A percentile compares a stretch with the other conserved stretches of the same genome.
Evolutionary conservation across 2,888 invertebrate species (phyloP).

Genomic region (Charanyca ferruginea): DNA sequence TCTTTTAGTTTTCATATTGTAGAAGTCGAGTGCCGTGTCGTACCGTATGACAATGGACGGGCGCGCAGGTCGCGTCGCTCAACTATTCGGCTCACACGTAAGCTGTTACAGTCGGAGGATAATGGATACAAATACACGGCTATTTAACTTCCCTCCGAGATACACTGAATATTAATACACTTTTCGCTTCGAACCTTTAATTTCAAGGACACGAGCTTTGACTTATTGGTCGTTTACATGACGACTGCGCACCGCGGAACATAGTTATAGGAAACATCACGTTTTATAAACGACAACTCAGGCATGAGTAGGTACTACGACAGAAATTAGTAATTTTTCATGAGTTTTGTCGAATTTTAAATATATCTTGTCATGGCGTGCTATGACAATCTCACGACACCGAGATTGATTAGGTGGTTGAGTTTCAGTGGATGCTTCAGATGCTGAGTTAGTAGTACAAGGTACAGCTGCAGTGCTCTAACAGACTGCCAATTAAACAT

Average conservation of each 20-base stretch:
- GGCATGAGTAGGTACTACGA: neutral
- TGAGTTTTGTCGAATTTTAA: neutral
- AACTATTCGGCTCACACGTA: slow-evolving; percentile 83
- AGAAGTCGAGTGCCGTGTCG: slow-evolving; percentile 1
- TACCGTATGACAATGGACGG: slow-evolving; percentile 47
- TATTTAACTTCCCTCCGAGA: slow-evolving; percentile 86
- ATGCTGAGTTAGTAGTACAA: neutral
- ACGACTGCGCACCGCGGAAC: slow-evolving; percentile 21
- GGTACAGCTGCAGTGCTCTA: neutral
- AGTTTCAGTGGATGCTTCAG: neutral
- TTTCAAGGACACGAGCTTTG: slow-evolving; percentile 78
- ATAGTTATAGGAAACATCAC: neutral
- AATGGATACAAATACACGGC: slow-evolving; percentile 88
- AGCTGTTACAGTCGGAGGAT: slow-evolving; percentile 79
- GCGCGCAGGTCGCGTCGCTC: slow-evolving; percentile 62
- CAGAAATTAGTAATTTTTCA: neutral
- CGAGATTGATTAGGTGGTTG: neutral
- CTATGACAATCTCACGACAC: too few species aligned
- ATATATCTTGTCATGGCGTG: too few species aligned
- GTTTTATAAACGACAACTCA: neutral
- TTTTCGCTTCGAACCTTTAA: slow-evolving; percentile 76
- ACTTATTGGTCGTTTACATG: slow-evolving; percentile 69
- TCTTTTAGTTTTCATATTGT: neutral
- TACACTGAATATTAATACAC: slow-evolving; percentile 83
- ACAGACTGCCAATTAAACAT: neutral